Evolutionary conservation across 2,888 invertebrate genomes (phyloP), one percentile per base, ranked within the genome.

Genomic region (Ernsta delagoae): DNA sequence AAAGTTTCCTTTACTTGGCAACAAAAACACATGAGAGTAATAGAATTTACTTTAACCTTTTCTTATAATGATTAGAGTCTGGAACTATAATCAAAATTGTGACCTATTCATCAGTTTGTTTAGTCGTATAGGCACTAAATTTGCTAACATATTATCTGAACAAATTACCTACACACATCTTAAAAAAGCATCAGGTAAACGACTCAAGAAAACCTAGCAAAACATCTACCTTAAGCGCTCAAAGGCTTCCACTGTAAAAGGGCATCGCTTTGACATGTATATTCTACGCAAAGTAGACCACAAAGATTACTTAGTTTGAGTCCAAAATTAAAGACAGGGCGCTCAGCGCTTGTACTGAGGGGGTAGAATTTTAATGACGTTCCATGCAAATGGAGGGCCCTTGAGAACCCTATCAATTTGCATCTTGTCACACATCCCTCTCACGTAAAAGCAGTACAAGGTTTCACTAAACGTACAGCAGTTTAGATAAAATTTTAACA

Each of bases 281-380:
- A 62, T 68, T 54, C 45, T 16, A 57, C 16, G 56, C 16, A 57
- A 68, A 68, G 62, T 45, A 39, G 68, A 68, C 62, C 68, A 34
- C 57, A 68, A 63, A 68, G 68, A 50, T 59, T 57, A 63, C 48
- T 24, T 53, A 63, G 59, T 69, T 63, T 63, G 50, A 61, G 60
- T 67, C 53, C 54, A 67, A 57, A 63, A 63, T 68, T 57, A 63
- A 69, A 45, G 63, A 69, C 57, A 64, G 59, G 50, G 62, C 41
- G 31, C 36, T 64, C 63, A 64, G 63, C 54, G 50, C 53, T 64
- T 59, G 59, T 39, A 57, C 61, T 5, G 31, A 65, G 60, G 53
- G 54, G 36, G 70, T 77, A 77, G 84, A 85, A 84, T 83, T 83
- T 84, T 85, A 85, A 89, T 83, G 87, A 83, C 82, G 80, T 87